These are phyloP conservation scores for Meiosimyza decipiens DNA, from an alignment of 2,888 invertebrate species.

Conservation along the genomic window DNA sequence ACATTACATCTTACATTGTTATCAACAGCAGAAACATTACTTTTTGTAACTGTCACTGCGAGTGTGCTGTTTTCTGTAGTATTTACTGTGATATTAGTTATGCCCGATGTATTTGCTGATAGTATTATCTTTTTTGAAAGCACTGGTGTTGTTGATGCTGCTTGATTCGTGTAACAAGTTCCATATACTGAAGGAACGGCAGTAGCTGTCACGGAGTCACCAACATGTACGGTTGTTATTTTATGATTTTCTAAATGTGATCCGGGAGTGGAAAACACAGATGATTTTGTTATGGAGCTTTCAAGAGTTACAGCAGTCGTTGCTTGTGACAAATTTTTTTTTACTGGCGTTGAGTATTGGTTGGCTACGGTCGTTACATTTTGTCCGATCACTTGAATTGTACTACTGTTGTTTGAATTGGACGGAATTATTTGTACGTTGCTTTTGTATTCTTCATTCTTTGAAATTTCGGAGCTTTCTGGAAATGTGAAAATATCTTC, in stretches of 20 bases:
- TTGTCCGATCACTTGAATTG: conserved; percentile 59
- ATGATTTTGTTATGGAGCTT: conserved; percentile 12
- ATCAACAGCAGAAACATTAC: conserved; percentile 14
- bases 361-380: conserved; percentile 49
- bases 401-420: conserved; percentile 58
- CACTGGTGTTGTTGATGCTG: conserved; percentile 51
- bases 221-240: conserved; percentile 63
- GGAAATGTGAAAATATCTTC: conserved; percentile 64
- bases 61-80: conserved; percentile 46
- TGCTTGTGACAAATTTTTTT: conserved; percentile 47
- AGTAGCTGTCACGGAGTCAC: conserved; percentile 42
- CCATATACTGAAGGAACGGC: conserved; percentile 45
- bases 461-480: conserved; percentile 49
- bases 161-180: conserved; percentile 41
- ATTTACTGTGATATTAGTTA: conserved; percentile 64
- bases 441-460: conserved; percentile 60
- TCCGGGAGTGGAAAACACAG: conserved; percentile 10
- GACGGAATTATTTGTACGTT: conserved; percentile 68
- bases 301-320: conserved; percentile 23
- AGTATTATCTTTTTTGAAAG: conserved; percentile 63
- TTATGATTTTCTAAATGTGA: conserved; percentile 50
- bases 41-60: conserved; percentile 24
- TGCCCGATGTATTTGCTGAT: conserved; percentile 61
- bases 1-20: conserved; percentile 34
- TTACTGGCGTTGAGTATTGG: conserved; percentile 60